Evolutionary conservation across 92 coral and sea anemone genomes (phyloP).

Genomic region (Heliopora coerulea): DNA sequence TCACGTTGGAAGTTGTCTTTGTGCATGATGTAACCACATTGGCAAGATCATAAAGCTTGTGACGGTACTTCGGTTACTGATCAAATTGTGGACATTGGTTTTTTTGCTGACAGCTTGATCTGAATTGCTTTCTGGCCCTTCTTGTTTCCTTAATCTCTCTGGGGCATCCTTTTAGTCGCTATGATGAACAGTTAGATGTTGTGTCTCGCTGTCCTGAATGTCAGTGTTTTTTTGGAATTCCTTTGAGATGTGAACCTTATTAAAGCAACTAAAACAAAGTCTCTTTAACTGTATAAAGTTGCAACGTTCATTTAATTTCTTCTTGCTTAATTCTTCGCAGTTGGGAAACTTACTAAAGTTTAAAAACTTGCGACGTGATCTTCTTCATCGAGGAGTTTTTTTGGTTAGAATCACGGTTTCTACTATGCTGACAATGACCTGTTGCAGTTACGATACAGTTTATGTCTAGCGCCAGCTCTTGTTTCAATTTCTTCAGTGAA

Average conservation of each 20-base stretch:
- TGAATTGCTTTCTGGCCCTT: too few relatives aligned
- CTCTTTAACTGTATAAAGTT: not conserved
- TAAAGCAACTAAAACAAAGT: not conserved
- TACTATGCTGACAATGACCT: too few relatives aligned
- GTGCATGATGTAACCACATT: slow-evolving; percentile 29
- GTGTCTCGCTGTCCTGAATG: slow-evolving; percentile 40
- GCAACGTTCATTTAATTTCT: not conserved
- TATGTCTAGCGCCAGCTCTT: not conserved
- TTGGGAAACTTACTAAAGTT: too few relatives aligned
- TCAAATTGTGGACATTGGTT: not conserved
- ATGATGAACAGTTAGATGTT: slow-evolving; percentile 53
- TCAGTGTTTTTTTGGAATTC: slow-evolving; percentile 36
- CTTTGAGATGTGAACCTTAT: slow-evolving; percentile 55
- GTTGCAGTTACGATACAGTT: too few relatives aligned
- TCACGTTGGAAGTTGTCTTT: not conserved
- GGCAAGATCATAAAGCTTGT: slow-evolving; percentile 9
- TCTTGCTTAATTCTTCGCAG: not conserved
- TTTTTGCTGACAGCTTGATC: not conserved
- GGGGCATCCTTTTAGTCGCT: slow-evolving; percentile 1
- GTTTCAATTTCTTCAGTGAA: slow-evolving; percentile 7
- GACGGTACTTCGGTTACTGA: not conserved
- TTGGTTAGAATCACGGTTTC: not conserved
- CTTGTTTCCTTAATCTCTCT: not conserved
- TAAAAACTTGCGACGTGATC: not conserved
- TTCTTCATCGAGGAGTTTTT: not conserved